Evolutionary conservation across 2,113 vertebrate species (phyloP), one percentile per base, ranked within the genome.

Genomic region (Uropsilus gracilis): DNA sequence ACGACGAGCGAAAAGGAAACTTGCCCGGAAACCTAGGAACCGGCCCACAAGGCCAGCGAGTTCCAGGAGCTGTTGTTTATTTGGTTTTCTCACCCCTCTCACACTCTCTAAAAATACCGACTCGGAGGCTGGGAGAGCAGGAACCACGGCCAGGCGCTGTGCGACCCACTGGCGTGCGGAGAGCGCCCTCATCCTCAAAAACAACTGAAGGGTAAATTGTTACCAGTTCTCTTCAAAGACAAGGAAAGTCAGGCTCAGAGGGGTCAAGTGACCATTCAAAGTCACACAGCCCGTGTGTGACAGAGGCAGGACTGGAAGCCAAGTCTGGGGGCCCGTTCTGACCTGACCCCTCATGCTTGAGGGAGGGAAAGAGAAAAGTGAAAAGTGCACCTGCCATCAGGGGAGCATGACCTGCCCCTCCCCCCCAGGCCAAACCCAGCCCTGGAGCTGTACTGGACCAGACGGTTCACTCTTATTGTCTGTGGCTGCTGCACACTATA

Each of bases 161-260:
- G 86, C 68, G 42, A 42, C 72, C 46, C 73, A 61, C 11, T 5
- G 3, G 46, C 53, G 28, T 30, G 22, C 24, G 80, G 64, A 59
- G 46, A 39, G 68, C 48, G 37, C 24, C 86, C 68, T 72, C 34
- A 68, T 39, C 55, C 57, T 80, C 61, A 83, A 50, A 17, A 61
- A 72, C 75, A 63, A 39, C 48, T 80, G 84, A 80, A 75, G 81
- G 63, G 34, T 30, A 28, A 66, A 76, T 86, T 81, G 86, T 42
- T 55, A 76, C 30, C 71, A 82, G 61, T 73, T 64, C 57, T 81
- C 66, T 24, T 71, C 57, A 90, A 48, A 95, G 64, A 92, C 50
- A 72, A 68, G 37, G 83, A 89, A 80, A 61, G 73, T 34, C 64
- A 61, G 50, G 82, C 68, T 92, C 72, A 78, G 91, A 89, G 50